Base-by-base conservation (phyloP, 2,113 vertebrate species). In the Hassar affinis region DNA sequence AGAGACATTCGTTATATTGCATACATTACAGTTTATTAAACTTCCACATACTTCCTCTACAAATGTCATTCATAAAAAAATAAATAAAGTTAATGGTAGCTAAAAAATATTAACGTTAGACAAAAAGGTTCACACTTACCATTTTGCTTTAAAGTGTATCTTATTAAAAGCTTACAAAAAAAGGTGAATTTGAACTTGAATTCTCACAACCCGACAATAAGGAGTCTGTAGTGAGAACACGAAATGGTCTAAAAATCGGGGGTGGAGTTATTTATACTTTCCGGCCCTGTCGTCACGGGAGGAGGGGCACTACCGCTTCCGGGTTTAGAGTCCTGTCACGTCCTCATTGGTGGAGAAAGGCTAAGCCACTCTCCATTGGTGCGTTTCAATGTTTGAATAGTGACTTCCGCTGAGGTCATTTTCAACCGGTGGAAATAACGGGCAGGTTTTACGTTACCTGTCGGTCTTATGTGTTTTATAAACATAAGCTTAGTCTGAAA, bases 201-300 rank as follows among this genome's bases (percentile, higher is more conserved):
- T 68, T 90, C 91, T 92, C 85, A 91, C 91, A 84, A 17, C 1
- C 18, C 12, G 89, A 88, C 80, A 69, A 76, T 89, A 83, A 92
- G 42, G 92, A 74, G 88, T 88, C 92, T 86, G 75, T 76, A 85
- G 88, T 90, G 88, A 92, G 91, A 91, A 83, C 84, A 88, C 82
- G 81, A 52, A 87, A 20, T 62, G 51, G 1, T n/a, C 4, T 22
- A 1, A 4, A 18, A 33, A 0, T 2, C 0, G 0, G 4, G 45
- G 88, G 84, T 64, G 83, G 78, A 54, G 83, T 20, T 0, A 69
- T 90, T 89, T 92, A 90, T 92, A 90, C 33, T 7, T 30, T 18
- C 25, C 15, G 9, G 4, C 33, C 66, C 38, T 0, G 4, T n/a
- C 27, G 79, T 80, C 79, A 82, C 27, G 2, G 30, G 85, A 72